A percentile compares a stretch with the other conserved stretches of the same genome.
These are phyloP conservation scores for Heteromurus nitidus DNA, from an alignment of 2,888 invertebrate genomes.

Conservation along the genomic window DNA sequence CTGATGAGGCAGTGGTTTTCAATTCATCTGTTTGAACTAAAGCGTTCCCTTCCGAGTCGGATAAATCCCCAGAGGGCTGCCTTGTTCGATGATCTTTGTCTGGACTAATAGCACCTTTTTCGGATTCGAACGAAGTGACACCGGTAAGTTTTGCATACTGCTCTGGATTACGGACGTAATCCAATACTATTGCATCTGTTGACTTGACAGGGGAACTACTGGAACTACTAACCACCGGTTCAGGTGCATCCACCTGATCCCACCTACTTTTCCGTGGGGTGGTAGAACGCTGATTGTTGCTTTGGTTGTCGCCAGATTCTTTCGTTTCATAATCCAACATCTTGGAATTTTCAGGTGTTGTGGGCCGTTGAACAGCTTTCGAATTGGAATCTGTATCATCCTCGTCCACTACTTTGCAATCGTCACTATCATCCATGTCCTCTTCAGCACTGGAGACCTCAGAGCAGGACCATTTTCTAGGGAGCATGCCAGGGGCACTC, in stretches of 20 bases:
- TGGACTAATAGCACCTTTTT: constrained; percentile 23
- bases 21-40: too few relatives aligned
- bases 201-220: constrained; percentile 61
- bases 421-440: constrained; percentile 52
- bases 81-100: constrained; percentile 39
- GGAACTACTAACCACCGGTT: constrained; percentile 34
- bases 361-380: constrained; percentile 1
- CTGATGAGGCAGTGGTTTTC: too few relatives aligned
- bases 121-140: constrained; percentile 20
- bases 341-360: background rate
- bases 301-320: background rate
- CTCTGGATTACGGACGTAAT: constrained; percentile 67
- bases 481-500: too few relatives aligned
- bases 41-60: too few relatives aligned
- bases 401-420: background rate
- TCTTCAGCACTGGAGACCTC: constrained; percentile 68
- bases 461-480: constrained; percentile 47
- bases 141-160: constrained; percentile 64
- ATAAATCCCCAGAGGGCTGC: too few relatives aligned
- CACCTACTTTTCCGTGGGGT: constrained; percentile 59
- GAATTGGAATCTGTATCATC: background rate
- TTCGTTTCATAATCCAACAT: background rate
- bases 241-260: constrained; percentile 64
- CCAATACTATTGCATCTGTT: constrained; percentile 66
- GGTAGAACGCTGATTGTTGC: constrained; percentile 31